These are phyloP conservation scores for Enoplosus armatus DNA, from an alignment of 2,797 vertebrate species.

Conservation along the genomic window DNA sequence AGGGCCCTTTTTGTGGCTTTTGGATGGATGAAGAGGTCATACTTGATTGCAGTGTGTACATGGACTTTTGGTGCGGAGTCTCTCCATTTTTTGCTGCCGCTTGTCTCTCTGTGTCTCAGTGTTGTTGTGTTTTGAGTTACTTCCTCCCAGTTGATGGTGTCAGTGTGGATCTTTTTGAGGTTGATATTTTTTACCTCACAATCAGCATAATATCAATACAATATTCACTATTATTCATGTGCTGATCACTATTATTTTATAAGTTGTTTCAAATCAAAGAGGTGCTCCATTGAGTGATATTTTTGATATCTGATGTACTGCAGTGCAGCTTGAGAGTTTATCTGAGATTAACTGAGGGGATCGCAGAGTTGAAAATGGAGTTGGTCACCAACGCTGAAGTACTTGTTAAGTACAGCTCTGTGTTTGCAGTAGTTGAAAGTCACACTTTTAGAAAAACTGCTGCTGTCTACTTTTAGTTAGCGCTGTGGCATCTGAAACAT, in stretches of 20 bases:
- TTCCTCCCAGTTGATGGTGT: neutral
- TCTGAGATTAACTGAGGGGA: neutral
- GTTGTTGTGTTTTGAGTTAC: neutral
- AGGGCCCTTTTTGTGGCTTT: neutral
- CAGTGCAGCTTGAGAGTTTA: neutral
- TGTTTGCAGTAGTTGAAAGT: neutral
- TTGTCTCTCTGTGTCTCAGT: too few species aligned
- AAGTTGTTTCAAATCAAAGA: neutral
- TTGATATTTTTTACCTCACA: too few species aligned
- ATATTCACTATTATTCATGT: neutral
- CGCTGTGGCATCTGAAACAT: constrained; percentile 27
- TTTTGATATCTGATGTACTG: neutral
- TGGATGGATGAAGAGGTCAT: neutral
- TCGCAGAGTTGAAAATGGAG: neutral
- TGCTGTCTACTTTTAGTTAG: neutral
- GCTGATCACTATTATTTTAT: neutral
- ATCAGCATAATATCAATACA: neutral
- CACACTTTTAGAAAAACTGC: neutral
- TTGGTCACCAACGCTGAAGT: neutral
- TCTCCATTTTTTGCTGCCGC: neutral
- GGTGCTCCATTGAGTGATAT: neutral
- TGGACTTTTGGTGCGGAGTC: neutral
- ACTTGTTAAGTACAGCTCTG: constrained; percentile 2
- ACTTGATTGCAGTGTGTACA: neutral
- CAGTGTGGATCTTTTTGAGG: neutral